A percentile compares a stretch with the other conserved stretches of the same genome.
Conservation (phyloP, 1,140 invertebrate genomes). For the Steinernema feltiae region DNA sequence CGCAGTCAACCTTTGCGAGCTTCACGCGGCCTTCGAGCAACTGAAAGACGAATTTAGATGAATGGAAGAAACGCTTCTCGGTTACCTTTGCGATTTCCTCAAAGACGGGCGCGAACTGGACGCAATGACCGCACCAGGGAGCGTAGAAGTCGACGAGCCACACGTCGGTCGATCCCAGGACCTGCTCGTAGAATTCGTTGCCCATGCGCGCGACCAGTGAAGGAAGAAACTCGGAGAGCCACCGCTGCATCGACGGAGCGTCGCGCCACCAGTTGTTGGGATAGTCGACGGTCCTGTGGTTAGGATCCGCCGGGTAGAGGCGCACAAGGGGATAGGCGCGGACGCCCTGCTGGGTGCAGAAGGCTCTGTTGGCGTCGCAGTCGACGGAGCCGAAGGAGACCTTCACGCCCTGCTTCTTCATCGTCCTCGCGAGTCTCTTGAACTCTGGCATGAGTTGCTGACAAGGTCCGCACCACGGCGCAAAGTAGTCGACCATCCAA, state of each 20-base stretch:
- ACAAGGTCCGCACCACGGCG: slow-evolving; percentile 69
- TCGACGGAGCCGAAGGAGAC: slow-evolving; percentile 69
- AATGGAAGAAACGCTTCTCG: too few relatives aligned
- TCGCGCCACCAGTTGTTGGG: slow-evolving; percentile 57
- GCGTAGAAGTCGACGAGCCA: slow-evolving; percentile 97
- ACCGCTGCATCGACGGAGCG: slow-evolving; percentile 46
- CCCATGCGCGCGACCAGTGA: slow-evolving; percentile 43
- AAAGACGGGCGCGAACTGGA: slow-evolving; percentile 53
- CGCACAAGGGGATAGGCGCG: slow-evolving; percentile 69
- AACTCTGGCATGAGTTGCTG: slow-evolving; percentile 60
- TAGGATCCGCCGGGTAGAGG: slow-evolving; percentile 63
- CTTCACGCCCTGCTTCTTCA: slow-evolving; percentile 57
- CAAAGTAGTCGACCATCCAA: slow-evolving; percentile 69
- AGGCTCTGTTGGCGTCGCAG: slow-evolving; percentile 64
- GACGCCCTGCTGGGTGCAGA: slow-evolving; percentile 66
- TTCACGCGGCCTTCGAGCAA: slow-evolving; percentile 48
- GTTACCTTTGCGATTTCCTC: slow-evolving; percentile 54
- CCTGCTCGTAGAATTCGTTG: slow-evolving; percentile 35
- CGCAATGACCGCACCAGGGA: slow-evolving; percentile 63
- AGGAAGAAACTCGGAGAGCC: slow-evolving; percentile 48
- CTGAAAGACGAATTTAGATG: too few relatives aligned
- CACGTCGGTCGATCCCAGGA: slow-evolving; percentile 71
- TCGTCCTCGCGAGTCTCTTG: slow-evolving; percentile 41
- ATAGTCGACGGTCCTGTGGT: slow-evolving; percentile 44
- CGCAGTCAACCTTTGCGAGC: slow-evolving; percentile 55